Evolutionary conservation across 1,140 invertebrate species (phyloP).

Genomic region (Campoletis sonorensis): DNA sequence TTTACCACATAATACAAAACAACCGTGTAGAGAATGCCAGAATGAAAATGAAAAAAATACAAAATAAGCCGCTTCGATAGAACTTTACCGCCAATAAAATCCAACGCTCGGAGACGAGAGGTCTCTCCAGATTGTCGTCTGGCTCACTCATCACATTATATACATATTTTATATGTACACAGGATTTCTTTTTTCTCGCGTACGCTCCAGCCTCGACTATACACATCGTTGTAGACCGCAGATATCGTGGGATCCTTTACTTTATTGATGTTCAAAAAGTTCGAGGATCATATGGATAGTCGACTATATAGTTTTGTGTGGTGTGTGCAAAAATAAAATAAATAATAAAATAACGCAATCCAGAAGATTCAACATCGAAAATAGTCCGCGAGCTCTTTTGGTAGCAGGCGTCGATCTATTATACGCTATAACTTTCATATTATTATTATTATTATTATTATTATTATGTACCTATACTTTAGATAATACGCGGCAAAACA

Average conservation of each 20-base stretch:
- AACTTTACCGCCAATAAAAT: constrained; percentile 26
- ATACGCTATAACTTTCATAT: neutral
- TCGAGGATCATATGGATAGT: neutral
- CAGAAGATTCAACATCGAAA: neutral
- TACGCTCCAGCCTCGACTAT: neutral
- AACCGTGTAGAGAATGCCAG: neutral
- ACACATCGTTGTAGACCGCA: neutral
- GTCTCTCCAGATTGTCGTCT: neutral
- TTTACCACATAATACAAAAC: neutral
- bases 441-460: neutral
- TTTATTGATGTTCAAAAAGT: neutral
- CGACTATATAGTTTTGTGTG: neutral
- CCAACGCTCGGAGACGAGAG: neutral
- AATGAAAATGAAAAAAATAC: neutral
- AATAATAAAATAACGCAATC: neutral
- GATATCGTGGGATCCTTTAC: neutral
- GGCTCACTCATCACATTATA: no score
- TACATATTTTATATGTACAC: no score
- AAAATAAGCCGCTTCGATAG: constrained; percentile 1
- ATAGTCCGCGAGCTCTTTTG: no score
- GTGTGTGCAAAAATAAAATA: neutral
- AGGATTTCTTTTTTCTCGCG: neutral
- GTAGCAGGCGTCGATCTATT: no score
- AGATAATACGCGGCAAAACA: constrained; percentile 14
- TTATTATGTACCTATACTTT: neutral